phyloP scores from a whole-genome alignment of 2,113 vertebrate genomes.

The Pimephales promelas region DNA sequence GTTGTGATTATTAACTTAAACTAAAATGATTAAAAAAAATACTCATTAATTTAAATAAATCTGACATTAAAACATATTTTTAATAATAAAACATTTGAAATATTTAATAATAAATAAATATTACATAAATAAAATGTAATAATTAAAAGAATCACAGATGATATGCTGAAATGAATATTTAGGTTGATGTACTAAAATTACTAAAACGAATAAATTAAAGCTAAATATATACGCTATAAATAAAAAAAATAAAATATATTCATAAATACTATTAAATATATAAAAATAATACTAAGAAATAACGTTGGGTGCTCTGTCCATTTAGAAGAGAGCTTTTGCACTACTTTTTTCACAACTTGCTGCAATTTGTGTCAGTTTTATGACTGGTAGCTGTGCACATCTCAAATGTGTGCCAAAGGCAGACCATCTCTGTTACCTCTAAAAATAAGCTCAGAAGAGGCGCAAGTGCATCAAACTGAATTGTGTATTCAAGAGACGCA shows the following conservation, averaged over 20 bases:
- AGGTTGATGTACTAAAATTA: not conserved
- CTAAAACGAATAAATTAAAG: not conserved
- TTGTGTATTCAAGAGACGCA: slow-evolving; percentile 45
- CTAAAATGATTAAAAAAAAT: too few relatives aligned
- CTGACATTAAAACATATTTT: too few relatives aligned
- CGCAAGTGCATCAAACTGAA: slow-evolving; percentile 45
- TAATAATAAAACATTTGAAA: too few relatives aligned
- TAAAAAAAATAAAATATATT: not conserved
- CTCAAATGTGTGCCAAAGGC: slow-evolving; percentile 4
- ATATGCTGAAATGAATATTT: too few relatives aligned
- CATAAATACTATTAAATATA: not conserved
- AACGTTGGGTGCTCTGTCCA: not conserved
- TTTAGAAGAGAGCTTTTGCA: slow-evolving; percentile 2
- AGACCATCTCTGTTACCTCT: slow-evolving; percentile 34
- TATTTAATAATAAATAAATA: not conserved
- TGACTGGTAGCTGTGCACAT: not conserved
- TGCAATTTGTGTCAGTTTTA: slow-evolving; percentile 7
- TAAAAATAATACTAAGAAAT: not conserved
- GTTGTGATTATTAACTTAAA: too few relatives aligned
- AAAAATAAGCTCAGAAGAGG: slow-evolving; percentile 39
- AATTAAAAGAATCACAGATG: not conserved
- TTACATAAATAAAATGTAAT: not conserved
- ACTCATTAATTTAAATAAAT: too few relatives aligned
- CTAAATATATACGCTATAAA: not conserved
- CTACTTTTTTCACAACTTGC: slow-evolving; percentile 16